A percentile compares a stretch with the other conserved stretches of the same genome.
phyloP scores from a whole-genome alignment of 2,888 invertebrate genomes.

The Nezara viridula region DNA sequence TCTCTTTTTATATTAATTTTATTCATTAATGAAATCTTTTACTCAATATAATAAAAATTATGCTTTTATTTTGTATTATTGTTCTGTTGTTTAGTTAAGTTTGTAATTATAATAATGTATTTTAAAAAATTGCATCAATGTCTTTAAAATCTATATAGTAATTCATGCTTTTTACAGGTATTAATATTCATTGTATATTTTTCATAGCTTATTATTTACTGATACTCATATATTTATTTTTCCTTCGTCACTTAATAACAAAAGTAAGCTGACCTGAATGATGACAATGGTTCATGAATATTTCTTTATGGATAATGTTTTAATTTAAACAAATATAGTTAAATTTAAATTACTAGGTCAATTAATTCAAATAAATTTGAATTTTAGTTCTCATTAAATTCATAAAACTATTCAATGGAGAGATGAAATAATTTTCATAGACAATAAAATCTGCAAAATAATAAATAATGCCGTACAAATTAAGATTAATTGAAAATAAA shows the following conservation, averaged over 20 bases:
- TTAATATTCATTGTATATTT: background rate
- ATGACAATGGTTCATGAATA: background rate
- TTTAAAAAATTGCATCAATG: background rate
- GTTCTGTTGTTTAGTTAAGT: background rate
- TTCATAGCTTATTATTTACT: background rate
- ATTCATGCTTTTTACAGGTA: background rate
- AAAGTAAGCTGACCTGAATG: background rate
- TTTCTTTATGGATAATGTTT: background rate
- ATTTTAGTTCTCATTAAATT: too few species aligned
- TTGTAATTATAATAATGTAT: background rate
- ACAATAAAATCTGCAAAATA: background rate
- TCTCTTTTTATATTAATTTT: background rate
- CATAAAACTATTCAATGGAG: background rate
- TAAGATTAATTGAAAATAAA: background rate
- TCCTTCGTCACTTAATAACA: background rate
- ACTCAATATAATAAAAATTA: background rate
- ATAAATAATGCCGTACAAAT: background rate
- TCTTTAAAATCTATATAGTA: background rate
- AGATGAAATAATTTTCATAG: background rate
- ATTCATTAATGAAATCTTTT: background rate
- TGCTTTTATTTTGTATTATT: background rate
- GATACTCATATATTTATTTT: background rate
- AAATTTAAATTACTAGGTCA: background rate
- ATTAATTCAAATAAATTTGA: background rate
- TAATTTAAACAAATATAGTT: too few species aligned